These are phyloP conservation scores for Drosophila kanapiae DNA, from an alignment of 1,140 invertebrate genomes.

Conservation along the genomic window DNA sequence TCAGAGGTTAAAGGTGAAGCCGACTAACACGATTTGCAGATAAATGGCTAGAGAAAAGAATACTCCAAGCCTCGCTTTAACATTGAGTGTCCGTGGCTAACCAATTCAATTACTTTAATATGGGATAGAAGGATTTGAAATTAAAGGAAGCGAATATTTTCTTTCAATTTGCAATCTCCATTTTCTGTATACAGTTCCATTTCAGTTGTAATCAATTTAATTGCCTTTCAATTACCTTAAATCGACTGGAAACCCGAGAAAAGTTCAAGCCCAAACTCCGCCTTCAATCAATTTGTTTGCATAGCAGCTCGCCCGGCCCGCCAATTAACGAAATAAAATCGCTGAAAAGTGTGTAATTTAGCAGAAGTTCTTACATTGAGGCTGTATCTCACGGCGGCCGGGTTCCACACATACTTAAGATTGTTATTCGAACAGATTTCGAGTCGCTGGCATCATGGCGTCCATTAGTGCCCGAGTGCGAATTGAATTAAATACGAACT, in stretches of 20 bases:
- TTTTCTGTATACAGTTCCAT: background rate
- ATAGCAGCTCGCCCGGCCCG: background rate
- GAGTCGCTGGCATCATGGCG: slow-evolving; percentile 39
- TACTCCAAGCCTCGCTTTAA: background rate
- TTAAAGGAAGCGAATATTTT: background rate
- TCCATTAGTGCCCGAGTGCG: slow-evolving; percentile 55
- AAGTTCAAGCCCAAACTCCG: background rate
- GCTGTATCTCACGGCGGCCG: slow-evolving; percentile 3
- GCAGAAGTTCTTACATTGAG: background rate
- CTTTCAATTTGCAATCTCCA: background rate
- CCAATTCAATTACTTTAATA: background rate
- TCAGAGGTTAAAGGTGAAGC: slow-evolving; percentile 8
- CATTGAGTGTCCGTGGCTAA: background rate
- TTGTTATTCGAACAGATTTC: slow-evolving; percentile 38
- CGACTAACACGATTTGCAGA: slow-evolving; percentile 9
- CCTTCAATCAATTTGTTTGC: slow-evolving; percentile 18
- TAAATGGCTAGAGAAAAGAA: background rate
- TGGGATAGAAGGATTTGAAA: background rate
- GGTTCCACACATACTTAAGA: slow-evolving; percentile 40
- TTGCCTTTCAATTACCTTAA: slow-evolving; percentile 21
- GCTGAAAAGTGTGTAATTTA: slow-evolving; percentile 5
- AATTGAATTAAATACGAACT: slow-evolving; percentile 80
- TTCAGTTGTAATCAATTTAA: slow-evolving; percentile 28
- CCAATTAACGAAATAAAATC: slow-evolving; percentile 24
- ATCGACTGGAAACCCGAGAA: slow-evolving; percentile 4